Evolutionary conservation across 2,113 vertebrate species (phyloP).

Genomic region (Larimichthys polyactis): DNA sequence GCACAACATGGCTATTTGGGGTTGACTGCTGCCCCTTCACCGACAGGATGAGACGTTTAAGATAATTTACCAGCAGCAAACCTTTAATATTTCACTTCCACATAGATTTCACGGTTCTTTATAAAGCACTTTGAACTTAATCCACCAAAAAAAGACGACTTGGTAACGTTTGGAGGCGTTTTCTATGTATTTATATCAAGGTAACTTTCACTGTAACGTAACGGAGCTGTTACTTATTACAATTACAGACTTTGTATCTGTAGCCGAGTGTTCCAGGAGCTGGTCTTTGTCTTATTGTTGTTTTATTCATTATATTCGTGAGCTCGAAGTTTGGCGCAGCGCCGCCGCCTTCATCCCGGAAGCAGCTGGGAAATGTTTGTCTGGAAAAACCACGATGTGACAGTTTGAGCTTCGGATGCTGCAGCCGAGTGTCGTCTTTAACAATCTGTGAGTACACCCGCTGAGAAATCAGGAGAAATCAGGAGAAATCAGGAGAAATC

Average conservation of each 20-base stretch:
- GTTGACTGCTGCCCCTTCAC: too few species aligned
- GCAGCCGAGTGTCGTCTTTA: neutral
- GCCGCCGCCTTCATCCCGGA: slow-evolving; percentile 45
- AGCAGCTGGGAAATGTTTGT: slow-evolving; percentile 16
- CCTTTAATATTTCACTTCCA: neutral
- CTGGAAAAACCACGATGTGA: too few species aligned
- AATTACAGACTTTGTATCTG: neutral
- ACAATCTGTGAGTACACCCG: slow-evolving; percentile 38
- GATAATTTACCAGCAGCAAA: neutral
- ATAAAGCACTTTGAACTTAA: accelerated
- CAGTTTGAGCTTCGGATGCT: too few species aligned
- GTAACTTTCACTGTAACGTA: too few species aligned
- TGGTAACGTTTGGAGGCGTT: neutral
- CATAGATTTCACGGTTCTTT: accelerated
- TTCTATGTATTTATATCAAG: too few species aligned
- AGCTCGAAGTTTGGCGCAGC: neutral
- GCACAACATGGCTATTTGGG: neutral
- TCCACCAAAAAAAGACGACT: too few species aligned
- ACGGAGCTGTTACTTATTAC: neutral
- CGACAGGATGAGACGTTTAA: too few species aligned
- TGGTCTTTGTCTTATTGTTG: accelerated
- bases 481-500: neutral
- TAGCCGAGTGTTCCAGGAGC: neutral
- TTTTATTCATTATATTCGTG: accelerated
- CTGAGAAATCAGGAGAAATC: too few species aligned